Conservation (phyloP, 1,140 invertebrate species). For the Spodoptera frugiperda region DNA sequence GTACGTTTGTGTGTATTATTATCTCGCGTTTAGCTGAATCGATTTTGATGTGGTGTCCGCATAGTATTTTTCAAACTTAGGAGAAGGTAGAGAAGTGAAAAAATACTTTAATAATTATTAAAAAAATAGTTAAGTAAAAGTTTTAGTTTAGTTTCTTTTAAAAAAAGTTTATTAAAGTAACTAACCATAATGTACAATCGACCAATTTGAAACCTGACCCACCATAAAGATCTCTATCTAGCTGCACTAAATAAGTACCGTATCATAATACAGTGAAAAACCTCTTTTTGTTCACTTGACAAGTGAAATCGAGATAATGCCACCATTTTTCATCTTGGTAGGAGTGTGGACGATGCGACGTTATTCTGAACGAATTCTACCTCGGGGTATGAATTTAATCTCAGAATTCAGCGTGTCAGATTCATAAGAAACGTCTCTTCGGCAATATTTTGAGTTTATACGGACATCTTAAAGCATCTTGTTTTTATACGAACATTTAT, state of each 20-base stretch:
- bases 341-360: slow-evolving; percentile 75
- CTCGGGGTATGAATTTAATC: slow-evolving; percentile 84
- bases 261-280: slow-evolving; percentile 51
- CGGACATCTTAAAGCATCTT: slow-evolving; percentile 50
- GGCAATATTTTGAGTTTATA: slow-evolving; percentile 62
- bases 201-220: too few species aligned
- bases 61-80: too few species aligned
- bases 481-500: slow-evolving; percentile 48
- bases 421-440: slow-evolving; percentile 77
- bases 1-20: too few species aligned
- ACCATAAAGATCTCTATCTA: slow-evolving; percentile 1
- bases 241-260: slow-evolving; percentile 22
- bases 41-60: too few species aligned
- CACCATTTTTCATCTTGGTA: slow-evolving; percentile 76
- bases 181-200: too few species aligned
- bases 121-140: too few species aligned
- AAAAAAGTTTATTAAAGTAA: too few species aligned
- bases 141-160: too few species aligned
- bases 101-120: too few species aligned
- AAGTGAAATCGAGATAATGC: slow-evolving; percentile 80
- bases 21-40: too few species aligned
- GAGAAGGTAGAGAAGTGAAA: too few species aligned
- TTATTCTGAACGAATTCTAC: slow-evolving; percentile 78
- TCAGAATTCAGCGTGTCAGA: slow-evolving; percentile 77
- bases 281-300: slow-evolving; percentile 74